These are phyloP conservation scores for Cossypha heuglini DNA, from an alignment of 2,797 vertebrate genomes.

Conservation along the genomic window DNA sequence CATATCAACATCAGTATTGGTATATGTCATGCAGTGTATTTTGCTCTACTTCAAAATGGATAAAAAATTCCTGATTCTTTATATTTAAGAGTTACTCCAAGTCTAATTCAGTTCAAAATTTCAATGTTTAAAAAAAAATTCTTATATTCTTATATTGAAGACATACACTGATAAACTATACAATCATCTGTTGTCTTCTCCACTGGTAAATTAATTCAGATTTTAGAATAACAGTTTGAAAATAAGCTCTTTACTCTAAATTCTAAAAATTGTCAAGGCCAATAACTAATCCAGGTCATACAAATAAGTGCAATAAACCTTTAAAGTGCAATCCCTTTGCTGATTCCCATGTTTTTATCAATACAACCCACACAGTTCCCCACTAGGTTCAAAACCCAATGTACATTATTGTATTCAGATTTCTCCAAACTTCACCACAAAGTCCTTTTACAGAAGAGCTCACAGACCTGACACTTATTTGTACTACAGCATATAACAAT, in stretches of 20 bases:
- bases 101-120: neutral
- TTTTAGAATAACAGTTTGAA: neutral
- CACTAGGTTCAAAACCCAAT: neutral
- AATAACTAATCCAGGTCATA: neutral
- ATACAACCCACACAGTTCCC: neutral
- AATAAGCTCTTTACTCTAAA: neutral
- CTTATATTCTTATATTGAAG: neutral
- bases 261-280: neutral
- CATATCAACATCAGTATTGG: fast-evolving
- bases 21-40: neutral
- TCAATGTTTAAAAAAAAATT: neutral
- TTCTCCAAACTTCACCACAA: neutral
- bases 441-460: neutral
- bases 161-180: neutral
- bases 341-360: neutral
- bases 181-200: neutral
- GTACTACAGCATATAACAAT: neutral
- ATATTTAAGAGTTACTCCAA: neutral
- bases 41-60: neutral
- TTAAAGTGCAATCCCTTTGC: neutral
- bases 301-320: neutral
- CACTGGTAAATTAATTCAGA: neutral
- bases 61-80: neutral
- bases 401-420: neutral
- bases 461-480: neutral